Conservation (phyloP, 2,888 invertebrate genomes). For the Hydroisotoma schaefferi region DNA sequence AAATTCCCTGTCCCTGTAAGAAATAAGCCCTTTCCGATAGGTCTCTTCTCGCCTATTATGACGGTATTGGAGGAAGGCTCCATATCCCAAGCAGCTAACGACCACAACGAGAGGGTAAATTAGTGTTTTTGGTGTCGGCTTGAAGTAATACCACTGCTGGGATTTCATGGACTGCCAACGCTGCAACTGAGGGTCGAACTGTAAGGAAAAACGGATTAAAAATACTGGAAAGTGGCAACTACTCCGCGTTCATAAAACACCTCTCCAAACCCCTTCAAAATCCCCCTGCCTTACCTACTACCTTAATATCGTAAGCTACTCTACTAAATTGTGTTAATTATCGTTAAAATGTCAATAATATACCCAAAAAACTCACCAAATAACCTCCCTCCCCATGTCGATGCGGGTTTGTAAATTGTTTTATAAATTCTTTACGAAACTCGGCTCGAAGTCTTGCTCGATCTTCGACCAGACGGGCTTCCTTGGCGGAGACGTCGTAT, state of each 20-base stretch:
- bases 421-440: conserved; percentile 68
- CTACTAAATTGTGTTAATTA: background rate
- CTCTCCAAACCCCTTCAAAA: no score
- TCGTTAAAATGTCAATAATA: no score
- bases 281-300: background rate
- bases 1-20: conserved; percentile 68
- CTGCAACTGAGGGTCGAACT: conserved; percentile 79
- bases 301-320: background rate
- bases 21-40: conserved; percentile 67
- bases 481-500: conserved; percentile 40
- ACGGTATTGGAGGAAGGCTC: conserved; percentile 57
- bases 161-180: conserved; percentile 70
- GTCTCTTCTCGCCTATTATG: conserved; percentile 59
- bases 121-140: conserved; percentile 61
- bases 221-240: no score
- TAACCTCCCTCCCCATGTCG: conserved; percentile 67
- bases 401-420: conserved; percentile 67
- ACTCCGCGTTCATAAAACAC: no score
- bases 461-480: conserved; percentile 58
- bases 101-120: conserved; percentile 56
- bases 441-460: conserved; percentile 61
- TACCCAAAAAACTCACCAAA: conserved; percentile 67
- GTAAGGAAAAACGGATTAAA: conserved; percentile 50
- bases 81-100: conserved; percentile 59
- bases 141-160: conserved; percentile 64